These are phyloP conservation scores for Lithophane leautieri DNA, from an alignment of 2,888 invertebrate genomes.

Conservation along the genomic window DNA sequence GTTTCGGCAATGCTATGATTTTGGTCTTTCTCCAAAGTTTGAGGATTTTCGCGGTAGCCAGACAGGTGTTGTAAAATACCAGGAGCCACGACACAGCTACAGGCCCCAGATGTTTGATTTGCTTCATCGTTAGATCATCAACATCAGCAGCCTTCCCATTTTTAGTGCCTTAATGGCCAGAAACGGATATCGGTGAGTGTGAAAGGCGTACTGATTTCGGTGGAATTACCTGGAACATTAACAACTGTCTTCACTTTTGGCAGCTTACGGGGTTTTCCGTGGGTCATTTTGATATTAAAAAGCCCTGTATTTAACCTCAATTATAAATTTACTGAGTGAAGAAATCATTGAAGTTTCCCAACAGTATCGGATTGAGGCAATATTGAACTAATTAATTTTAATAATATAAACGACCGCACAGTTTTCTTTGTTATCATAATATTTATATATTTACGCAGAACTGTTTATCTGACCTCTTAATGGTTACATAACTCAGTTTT, in stretches of 20 bases:
- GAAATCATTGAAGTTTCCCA: conserved; percentile 13
- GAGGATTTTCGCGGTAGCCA: too few species aligned
- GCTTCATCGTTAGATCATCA: too few species aligned
- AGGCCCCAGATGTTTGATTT: too few species aligned
- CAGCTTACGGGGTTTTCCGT: too few species aligned
- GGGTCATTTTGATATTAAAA: not conserved
- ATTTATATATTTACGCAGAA: conserved; percentile 38
- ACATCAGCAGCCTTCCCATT: too few species aligned
- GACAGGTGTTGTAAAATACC: too few species aligned
- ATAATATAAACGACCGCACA: conserved; percentile 11
- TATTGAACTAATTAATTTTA: conserved; percentile 48
- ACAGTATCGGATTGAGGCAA: conserved; percentile 18
- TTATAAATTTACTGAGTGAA: not conserved
- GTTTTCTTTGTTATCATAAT: conserved; percentile 36
- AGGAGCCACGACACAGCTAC: too few species aligned
- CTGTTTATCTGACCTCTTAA: conserved; percentile 36
- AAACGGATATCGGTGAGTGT: too few species aligned
- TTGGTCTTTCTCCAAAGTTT: not conserved
- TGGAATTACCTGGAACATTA: too few species aligned
- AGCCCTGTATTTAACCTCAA: not conserved
- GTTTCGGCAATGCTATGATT: not conserved
- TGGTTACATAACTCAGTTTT: conserved; percentile 30
- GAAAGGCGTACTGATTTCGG: too few species aligned
- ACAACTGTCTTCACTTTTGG: too few species aligned
- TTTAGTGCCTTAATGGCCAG: too few species aligned